Evolutionary conservation across 2,113 vertebrate species (phyloP).

Genomic region (Saimiri boliviensis): DNA sequence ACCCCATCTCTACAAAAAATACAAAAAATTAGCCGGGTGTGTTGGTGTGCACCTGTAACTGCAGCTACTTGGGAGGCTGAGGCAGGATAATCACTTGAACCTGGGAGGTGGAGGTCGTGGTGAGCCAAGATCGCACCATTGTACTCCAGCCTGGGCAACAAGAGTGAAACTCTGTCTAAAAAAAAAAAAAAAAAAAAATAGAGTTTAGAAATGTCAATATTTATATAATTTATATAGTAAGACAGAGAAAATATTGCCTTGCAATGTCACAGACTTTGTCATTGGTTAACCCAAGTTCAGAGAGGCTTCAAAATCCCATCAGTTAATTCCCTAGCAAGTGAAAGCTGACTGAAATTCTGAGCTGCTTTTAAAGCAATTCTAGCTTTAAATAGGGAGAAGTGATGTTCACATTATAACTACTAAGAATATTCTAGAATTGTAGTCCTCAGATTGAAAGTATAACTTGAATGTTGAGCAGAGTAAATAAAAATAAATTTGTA

Average conservation of each 20-base stretch:
- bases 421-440: slow-evolving; percentile 14
- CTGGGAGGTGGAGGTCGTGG: no score
- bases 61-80: no score
- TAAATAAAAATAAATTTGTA: slow-evolving; percentile 3
- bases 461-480: background rate
- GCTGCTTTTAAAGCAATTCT: slow-evolving; percentile 78
- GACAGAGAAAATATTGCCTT: slow-evolving; percentile 79
- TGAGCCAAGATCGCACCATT: no score
- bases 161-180: no score
- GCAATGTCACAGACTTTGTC: slow-evolving; percentile 85
- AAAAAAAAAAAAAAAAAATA: background rate
- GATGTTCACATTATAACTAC: background rate
- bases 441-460: slow-evolving; percentile 17
- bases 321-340: slow-evolving; percentile 82
- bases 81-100: no score
- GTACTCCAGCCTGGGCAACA: no score
- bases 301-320: slow-evolving; percentile 86
- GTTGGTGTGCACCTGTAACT: no score
- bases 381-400: background rate
- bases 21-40: no score
- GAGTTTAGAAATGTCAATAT: background rate
- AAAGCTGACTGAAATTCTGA: slow-evolving; percentile 86
- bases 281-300: slow-evolving; percentile 85
- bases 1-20: no score
- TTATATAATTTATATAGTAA: background rate